Conservation (phyloP, 1,140 invertebrate genomes). For the Drosophila trapezifrons region DNA sequence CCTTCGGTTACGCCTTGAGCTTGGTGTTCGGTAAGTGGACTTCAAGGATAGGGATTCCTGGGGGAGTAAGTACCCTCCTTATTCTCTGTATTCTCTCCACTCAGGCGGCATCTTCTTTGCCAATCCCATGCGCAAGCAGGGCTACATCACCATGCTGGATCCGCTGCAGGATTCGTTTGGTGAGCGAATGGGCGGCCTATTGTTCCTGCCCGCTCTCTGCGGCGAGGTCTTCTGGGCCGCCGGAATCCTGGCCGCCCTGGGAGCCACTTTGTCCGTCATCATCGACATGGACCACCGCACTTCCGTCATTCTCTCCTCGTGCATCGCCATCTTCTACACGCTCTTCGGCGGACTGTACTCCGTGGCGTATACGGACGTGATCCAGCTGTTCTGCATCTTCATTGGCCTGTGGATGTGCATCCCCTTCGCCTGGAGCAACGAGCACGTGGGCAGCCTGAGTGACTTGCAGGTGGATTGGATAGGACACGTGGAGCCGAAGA, state of each 20-base stretch:
- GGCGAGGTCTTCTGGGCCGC: constrained; percentile 99
- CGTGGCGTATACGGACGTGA: constrained; percentile 99
- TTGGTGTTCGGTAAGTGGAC: constrained; percentile 91
- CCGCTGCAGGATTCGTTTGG: constrained; percentile 98
- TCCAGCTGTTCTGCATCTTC: constrained; percentile 99
- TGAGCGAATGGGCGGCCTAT: constrained; percentile 96
- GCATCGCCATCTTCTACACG: constrained; percentile 98
- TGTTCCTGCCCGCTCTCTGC: constrained; percentile 97
- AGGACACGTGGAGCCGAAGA: constrained; percentile 89
- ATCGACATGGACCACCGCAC: constrained; percentile 96
- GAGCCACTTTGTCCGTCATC: constrained; percentile 97
- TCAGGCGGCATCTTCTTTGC: constrained; percentile 98
- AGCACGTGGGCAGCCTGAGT: constrained; percentile 91
- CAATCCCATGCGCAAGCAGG: constrained; percentile 97
- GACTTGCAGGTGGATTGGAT: constrained; percentile 96
- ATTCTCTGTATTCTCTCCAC: not conserved
- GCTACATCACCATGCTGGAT: constrained; percentile 99
- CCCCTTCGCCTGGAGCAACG: constrained; percentile 96
- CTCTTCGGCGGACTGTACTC: constrained; percentile 98
- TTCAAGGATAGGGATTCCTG: not conserved
- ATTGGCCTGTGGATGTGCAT: constrained; percentile 99
- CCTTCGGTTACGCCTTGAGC: constrained; percentile 97
- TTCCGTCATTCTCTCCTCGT: constrained; percentile 97
- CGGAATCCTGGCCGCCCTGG: constrained; percentile 97
- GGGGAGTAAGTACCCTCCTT: not conserved